Percentiles rank a stretch among this genome's conserved stretches.
Evolutionary conservation across 2,797 vertebrate genomes (phyloP).

Genomic region (Tinamus major): DNA sequence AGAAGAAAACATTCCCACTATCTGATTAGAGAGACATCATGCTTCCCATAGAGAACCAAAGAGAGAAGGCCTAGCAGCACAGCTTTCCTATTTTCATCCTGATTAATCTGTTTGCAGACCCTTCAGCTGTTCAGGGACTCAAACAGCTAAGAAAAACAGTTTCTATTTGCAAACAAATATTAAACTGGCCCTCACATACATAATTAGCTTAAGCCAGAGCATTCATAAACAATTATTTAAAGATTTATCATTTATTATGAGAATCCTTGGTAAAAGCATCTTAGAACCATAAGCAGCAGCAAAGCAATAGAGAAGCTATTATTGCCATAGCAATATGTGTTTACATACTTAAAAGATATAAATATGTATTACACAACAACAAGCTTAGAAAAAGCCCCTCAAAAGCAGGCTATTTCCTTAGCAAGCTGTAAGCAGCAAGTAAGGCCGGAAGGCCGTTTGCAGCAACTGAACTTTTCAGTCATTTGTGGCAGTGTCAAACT

Average conservation of each 20-base stretch:
- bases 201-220: slow-evolving; percentile 17
- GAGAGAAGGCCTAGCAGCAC: not conserved
- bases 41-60: slow-evolving; percentile 61
- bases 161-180: not conserved
- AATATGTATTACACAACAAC: not conserved
- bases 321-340: not conserved
- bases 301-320: not conserved
- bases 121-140: slow-evolving; percentile 6
- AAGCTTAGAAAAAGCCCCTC: not conserved
- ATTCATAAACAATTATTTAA: slow-evolving; percentile 38
- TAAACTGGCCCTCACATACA: not conserved
- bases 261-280: slow-evolving; percentile 30
- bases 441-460: not conserved
- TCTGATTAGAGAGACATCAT: slow-evolving; percentile 56
- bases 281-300: not conserved
- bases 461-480: not conserved
- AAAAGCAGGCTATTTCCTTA: not conserved
- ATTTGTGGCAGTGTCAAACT: rapidly evolving
- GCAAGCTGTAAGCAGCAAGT: not conserved
- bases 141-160: slow-evolving; percentile 18
- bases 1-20: slow-evolving; percentile 74
- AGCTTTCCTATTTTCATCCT: slow-evolving; percentile 2
- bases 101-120: slow-evolving; percentile 6
- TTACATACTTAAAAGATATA: not conserved
- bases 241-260: slow-evolving; percentile 10